A percentile compares a stretch with the other conserved stretches of the same genome.
phyloP scores from a whole-genome alignment of 2,888 invertebrate genomes.

The Hydriomena furcata region DNA sequence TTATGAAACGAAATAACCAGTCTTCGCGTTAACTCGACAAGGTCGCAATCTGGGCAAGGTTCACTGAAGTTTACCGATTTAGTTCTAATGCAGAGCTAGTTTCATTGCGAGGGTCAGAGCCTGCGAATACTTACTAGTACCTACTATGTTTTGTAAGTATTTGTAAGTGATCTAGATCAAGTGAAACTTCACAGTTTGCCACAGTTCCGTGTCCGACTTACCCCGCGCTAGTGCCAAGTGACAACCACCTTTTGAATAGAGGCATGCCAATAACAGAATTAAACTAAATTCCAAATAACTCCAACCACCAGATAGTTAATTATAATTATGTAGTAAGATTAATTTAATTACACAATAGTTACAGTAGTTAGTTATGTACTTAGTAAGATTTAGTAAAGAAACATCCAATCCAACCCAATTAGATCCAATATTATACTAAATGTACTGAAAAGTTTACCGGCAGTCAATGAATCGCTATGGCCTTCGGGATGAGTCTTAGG shows the following conservation, averaged over 20 bases:
- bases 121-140: neutral
- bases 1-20: conserved; percentile 5
- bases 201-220: neutral
- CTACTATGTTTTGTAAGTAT: neutral
- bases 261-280: too few relatives aligned
- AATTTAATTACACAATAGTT: too few relatives aligned
- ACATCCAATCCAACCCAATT: neutral
- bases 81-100: conserved; percentile 7
- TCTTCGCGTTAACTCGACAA: conserved; percentile 9
- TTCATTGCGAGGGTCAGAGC: neutral
- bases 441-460: conserved; percentile 3
- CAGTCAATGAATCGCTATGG: neutral
- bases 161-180: neutral
- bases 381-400: conserved; percentile 1
- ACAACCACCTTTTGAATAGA: neutral
- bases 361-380: too few relatives aligned
- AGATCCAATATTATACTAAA: neutral
- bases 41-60: conserved; percentile 10
- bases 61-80: neutral
- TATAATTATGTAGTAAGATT: neutral
- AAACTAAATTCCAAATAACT: too few relatives aligned
- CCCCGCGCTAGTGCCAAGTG: neutral
- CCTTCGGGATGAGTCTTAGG: too few relatives aligned
- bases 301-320: too few relatives aligned
- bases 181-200: neutral